Base-by-base conservation (phyloP, 2,113 vertebrate genomes). In the Dendrocopos noguchii region DNA sequence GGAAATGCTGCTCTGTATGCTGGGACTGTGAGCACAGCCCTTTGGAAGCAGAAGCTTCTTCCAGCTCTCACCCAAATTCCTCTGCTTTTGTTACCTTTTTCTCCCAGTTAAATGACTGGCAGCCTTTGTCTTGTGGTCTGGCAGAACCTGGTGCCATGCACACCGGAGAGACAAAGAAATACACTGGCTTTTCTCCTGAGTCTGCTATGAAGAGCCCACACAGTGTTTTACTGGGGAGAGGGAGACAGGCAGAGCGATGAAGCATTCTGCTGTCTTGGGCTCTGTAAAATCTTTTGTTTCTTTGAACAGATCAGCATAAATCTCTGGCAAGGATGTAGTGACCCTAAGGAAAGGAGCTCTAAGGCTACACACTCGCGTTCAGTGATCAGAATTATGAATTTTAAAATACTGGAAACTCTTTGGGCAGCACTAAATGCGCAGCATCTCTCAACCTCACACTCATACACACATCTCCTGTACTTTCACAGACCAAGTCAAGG, bases 141-240 rank as follows among this genome's bases (percentile, higher is more conserved):
- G 87, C 90, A 89, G 81, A 94, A 90, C 87, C 81, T 95, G 87
- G 92, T 6, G 53, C 94, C 84, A 72, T 33, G 44, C 59, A 84
- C 63, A 55, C 31, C 70, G 34, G 8, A 72, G n/a, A 75, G n/a
- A 87, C 90, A 92, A 89, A 92, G 68, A 57, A 85, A 67, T 20
- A 86, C 42, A 55, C 29, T 74, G 73, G 33, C 36, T 79, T 81
- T 91, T 94, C 78, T 92, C 71, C 61, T 0, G 6, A 50, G 66
- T 29, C 53, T 64, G 71, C 47, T 28, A 46, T 89, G 84, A 92
- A 90, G 65, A 89, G 74, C 66, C 63, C 61, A 52, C 70, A 80
- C 84, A 84, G 78, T 91, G 42, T 47, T 85, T 55, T 34, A 57
- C 42, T 47, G 50, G 34, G 34, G 22, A 75, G 65, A 74, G n/a